phyloP scores from a whole-genome alignment of 2,888 invertebrate species.

The Caenorhabditis sp. region DNA sequence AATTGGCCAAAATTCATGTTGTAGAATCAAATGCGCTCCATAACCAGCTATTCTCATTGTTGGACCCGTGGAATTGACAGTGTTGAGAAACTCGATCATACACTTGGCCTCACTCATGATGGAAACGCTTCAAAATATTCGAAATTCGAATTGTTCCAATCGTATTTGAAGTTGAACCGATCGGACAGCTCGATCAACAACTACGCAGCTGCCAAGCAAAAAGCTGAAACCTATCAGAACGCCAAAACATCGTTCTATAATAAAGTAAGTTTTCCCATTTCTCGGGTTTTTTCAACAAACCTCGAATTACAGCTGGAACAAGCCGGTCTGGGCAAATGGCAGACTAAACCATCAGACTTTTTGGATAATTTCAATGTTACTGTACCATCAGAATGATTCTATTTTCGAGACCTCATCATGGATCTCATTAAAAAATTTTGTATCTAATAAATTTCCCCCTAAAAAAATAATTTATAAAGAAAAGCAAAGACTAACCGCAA shows the following conservation, averaged over 20 bases:
- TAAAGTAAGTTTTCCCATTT: conserved; percentile 22
- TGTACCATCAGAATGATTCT: background rate
- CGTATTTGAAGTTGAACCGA: conserved; percentile 8
- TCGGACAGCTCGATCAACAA: conserved; percentile 5
- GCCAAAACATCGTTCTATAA: conserved; percentile 41
- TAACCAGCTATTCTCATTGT: conserved; percentile 5
- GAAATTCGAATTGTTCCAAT: conserved; percentile 32
- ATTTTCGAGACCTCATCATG: no score
- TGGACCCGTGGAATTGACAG: conserved; percentile 16
- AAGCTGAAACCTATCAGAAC: conserved; percentile 30
- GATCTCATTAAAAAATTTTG: no score
- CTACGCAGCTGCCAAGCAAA: conserved; percentile 31
- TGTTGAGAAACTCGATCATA: conserved; percentile 18
- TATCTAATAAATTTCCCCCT: no score
- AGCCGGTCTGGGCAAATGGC: conserved; percentile 47
- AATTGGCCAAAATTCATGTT: background rate
- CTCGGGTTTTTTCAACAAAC: background rate
- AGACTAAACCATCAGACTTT: conserved; percentile 36
- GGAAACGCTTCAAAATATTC: conserved; percentile 30
- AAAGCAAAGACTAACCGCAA: no score
- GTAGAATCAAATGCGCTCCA: conserved; percentile 8
- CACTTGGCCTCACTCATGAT: conserved; percentile 22
- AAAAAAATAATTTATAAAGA: no score
- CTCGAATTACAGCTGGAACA: conserved; percentile 29
- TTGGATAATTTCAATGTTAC: conserved; percentile 32